Evolutionary conservation across 1,140 invertebrate species (phyloP).

Genomic region (Bursaphelenchus mucronatus): DNA sequence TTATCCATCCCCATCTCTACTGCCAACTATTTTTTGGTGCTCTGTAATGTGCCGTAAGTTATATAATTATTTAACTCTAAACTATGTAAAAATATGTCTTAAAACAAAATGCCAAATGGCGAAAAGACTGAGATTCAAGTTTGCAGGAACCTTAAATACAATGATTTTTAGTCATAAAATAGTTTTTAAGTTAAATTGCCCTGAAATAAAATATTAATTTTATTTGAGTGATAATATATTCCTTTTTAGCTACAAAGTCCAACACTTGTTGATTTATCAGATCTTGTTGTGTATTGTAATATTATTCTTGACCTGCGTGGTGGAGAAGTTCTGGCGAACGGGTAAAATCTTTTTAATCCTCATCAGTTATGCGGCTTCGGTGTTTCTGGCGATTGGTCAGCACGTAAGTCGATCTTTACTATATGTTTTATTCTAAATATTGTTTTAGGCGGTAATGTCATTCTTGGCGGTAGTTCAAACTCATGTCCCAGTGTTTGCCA

Average conservation of each 20-base stretch:
- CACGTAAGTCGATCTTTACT: constrained; percentile 42
- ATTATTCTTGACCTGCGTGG: constrained; percentile 46
- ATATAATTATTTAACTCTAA: neutral
- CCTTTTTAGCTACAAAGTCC: constrained; percentile 41
- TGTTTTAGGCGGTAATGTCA: constrained; percentile 50
- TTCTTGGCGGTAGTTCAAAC: constrained; percentile 53
- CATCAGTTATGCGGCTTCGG: constrained; percentile 47
- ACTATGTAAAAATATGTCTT: too few species aligned
- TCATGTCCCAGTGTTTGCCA: constrained; percentile 51
- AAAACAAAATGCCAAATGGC: too few species aligned
- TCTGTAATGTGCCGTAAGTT: constrained; percentile 43
- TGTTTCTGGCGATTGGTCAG: constrained; percentile 58
- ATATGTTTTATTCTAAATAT: constrained; percentile 8
- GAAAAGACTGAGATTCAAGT: too few species aligned
- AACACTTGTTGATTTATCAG: constrained; percentile 37
- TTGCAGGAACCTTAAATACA: too few species aligned
- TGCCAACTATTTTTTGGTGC: constrained; percentile 48
- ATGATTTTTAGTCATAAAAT: too few species aligned
- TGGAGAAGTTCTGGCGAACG: constrained; percentile 45
- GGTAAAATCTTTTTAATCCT: constrained; percentile 41
- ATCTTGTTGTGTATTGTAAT: constrained; percentile 34
- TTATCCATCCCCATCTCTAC: constrained; percentile 44
- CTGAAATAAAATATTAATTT: too few species aligned
- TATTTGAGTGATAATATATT: neutral
- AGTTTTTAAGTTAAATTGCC: too few species aligned